Percentiles rank a stretch among this genome's conserved stretches.
phyloP scores from a whole-genome alignment of 2,797 vertebrate genomes.

The Pempheris klunzingeri region DNA sequence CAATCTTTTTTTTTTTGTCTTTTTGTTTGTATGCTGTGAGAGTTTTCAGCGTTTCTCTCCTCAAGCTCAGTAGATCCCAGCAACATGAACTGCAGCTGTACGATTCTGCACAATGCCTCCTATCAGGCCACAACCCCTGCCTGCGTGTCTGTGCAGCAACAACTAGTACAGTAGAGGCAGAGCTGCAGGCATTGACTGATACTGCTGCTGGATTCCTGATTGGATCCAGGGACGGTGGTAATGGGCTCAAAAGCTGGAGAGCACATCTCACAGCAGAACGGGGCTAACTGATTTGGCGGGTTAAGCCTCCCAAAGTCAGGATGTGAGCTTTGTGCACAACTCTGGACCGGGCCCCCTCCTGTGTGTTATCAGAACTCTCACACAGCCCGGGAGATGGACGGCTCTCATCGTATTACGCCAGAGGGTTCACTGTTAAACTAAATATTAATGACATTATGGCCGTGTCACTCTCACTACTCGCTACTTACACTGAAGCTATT shows the following conservation, averaged over 20 bases:
- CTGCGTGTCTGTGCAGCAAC: slow-evolving; percentile 31
- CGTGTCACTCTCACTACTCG: slow-evolving; percentile 25
- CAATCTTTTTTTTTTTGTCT: slow-evolving; percentile 14
- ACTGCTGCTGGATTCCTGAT: slow-evolving; percentile 73
- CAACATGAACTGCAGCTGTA: slow-evolving; percentile 48
- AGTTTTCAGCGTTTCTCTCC: slow-evolving; percentile 25
- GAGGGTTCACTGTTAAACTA: slow-evolving; percentile 61
- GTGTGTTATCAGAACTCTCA: slow-evolving; percentile 70
- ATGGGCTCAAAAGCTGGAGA: slow-evolving; percentile 75
- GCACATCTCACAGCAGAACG: slow-evolving; percentile 71
- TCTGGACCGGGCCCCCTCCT: slow-evolving; percentile 45
- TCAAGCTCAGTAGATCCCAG: slow-evolving; percentile 24
- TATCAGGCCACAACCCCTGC: slow-evolving; percentile 53
- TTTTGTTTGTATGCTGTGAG: slow-evolving; percentile 23
- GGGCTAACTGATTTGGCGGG: slow-evolving; percentile 70
- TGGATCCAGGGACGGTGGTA: slow-evolving; percentile 72
- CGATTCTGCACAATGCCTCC: slow-evolving; percentile 32
- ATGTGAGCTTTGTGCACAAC: slow-evolving; percentile 57
- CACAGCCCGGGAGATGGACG: slow-evolving; percentile 71
- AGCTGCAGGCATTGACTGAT: slow-evolving; percentile 63
- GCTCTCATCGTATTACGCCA: slow-evolving; percentile 61
- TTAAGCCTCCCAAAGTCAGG: slow-evolving; percentile 71
- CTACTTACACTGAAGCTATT: slow-evolving; percentile 57
- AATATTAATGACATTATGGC: slow-evolving; percentile 74
- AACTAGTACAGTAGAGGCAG: slow-evolving; percentile 40